Percentiles rank a stretch among this genome's conserved stretches.
Conservation (phyloP, 2,797 vertebrate genomes). For the Coregonus sp. region DNA sequence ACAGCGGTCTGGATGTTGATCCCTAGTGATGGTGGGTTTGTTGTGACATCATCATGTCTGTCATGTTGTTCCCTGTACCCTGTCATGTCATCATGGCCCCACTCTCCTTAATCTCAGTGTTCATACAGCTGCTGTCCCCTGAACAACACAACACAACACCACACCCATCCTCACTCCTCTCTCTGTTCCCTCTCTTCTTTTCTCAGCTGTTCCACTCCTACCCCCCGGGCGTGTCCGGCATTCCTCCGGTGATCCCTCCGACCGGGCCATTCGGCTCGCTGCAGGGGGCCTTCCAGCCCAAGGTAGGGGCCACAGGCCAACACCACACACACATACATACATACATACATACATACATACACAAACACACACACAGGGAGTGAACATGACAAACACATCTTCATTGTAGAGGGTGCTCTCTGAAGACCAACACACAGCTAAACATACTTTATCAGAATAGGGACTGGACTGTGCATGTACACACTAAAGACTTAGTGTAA, state of each 20-base stretch:
- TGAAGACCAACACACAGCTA: not conserved
- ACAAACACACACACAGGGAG: not conserved
- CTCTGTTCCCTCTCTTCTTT: conserved; percentile 2
- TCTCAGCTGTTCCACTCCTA: conserved; percentile 96
- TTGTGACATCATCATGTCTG: not conserved
- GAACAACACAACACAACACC: not conserved
- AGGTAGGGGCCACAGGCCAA: conserved; percentile 74
- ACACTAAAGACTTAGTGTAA: too few relatives aligned
- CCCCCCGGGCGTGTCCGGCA: conserved; percentile 93
- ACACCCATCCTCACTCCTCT: not conserved
- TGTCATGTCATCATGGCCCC: not conserved
- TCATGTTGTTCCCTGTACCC: too few relatives aligned
- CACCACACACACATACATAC: not conserved
- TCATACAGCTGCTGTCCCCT: conserved; percentile 1
- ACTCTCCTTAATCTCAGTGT: not conserved
- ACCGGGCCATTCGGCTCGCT: conserved; percentile 95
- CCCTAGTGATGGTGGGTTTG: not conserved
- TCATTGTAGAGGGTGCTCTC: not conserved
- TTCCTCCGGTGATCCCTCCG: conserved; percentile 96
- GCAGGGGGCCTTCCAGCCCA: conserved; percentile 98
- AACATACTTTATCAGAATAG: conserved; percentile 5
- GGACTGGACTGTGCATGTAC: not conserved
- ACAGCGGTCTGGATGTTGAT: too few relatives aligned
- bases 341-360: not conserved
- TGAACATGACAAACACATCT: not conserved